These are phyloP conservation scores for Aporophyla lueneburgensis DNA, from an alignment of 2,888 invertebrate genomes.

Conservation along the genomic window DNA sequence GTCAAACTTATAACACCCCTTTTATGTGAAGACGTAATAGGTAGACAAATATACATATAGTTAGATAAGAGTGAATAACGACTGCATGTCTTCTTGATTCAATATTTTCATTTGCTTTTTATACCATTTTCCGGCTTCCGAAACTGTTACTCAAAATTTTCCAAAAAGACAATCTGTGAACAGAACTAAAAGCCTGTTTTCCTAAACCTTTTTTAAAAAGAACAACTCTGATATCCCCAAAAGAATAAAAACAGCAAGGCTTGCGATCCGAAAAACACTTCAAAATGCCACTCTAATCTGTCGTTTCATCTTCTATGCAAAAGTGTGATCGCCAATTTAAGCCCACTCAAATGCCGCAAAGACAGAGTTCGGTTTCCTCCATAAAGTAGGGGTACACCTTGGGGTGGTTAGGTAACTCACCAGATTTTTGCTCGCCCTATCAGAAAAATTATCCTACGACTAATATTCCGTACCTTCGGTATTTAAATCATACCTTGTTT, in stretches of 20 bases:
- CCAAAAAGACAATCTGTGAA: too few species aligned
- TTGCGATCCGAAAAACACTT: background rate
- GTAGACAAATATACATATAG: too few species aligned
- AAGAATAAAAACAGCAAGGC: background rate
- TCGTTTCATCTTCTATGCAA: background rate
- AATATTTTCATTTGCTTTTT: background rate
- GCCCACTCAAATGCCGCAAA: background rate
- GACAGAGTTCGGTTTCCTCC: background rate
- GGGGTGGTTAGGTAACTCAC: conserved; percentile 18
- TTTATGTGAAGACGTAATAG: too few species aligned
- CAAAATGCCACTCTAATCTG: background rate
- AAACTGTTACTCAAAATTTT: background rate
- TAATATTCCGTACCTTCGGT: background rate
- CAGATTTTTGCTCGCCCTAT: background rate
- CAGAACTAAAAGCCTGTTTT: background rate
- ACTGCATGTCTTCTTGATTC: too few species aligned
- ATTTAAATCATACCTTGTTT: too few species aligned
- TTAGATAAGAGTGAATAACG: too few species aligned
- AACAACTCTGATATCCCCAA: background rate
- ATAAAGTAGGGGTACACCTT: conserved; percentile 4
- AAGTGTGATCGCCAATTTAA: background rate
- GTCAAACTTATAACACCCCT: too few species aligned
- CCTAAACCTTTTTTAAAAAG: background rate
- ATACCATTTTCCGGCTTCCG: background rate
- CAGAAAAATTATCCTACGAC: background rate